Evolutionary conservation across 2,113 vertebrate species (phyloP).

Genomic region (Amblyopsis rosae): DNA sequence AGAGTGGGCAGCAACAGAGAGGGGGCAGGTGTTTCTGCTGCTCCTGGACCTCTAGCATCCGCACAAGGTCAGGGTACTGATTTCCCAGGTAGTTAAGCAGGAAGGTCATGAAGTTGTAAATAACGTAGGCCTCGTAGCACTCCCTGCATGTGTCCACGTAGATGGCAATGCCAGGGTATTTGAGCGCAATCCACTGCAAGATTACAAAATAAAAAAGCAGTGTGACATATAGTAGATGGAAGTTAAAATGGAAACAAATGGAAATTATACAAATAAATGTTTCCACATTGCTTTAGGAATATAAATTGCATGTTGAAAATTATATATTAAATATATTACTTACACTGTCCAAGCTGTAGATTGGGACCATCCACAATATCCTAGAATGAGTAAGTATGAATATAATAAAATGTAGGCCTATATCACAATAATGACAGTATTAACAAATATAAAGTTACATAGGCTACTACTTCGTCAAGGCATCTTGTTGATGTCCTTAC

Average conservation of each 20-base stretch:
- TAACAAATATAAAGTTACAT: neutral
- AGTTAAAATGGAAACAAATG: neutral
- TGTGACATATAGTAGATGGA: constrained; percentile 8
- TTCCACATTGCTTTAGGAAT: neutral
- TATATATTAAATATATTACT: constrained; percentile 68
- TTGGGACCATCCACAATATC: constrained; percentile 99
- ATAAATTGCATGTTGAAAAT: neutral
- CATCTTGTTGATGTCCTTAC: constrained; percentile 63
- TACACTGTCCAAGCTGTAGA: constrained; percentile 98
- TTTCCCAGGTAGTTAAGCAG: constrained; percentile 93
- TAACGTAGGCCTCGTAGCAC: constrained; percentile 98
- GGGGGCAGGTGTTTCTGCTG: constrained; percentile 95
- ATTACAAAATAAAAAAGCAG: constrained; percentile 32
- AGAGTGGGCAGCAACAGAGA: constrained; percentile 92
- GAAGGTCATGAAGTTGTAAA: constrained; percentile 99
- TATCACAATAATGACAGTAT: neutral
- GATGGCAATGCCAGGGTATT: constrained; percentile 93
- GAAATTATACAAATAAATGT: neutral
- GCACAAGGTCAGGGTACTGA: constrained; percentile 90
- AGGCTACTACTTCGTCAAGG: neutral
- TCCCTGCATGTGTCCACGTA: constrained; percentile 98
- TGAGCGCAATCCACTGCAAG: constrained; percentile 92
- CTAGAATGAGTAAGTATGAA: constrained; percentile 67
- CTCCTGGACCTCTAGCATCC: constrained; percentile 95
- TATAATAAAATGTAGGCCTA: constrained; percentile 4